Conservation (phyloP, 1,140 invertebrate genomes). For the Drosophila orosa region DNA sequence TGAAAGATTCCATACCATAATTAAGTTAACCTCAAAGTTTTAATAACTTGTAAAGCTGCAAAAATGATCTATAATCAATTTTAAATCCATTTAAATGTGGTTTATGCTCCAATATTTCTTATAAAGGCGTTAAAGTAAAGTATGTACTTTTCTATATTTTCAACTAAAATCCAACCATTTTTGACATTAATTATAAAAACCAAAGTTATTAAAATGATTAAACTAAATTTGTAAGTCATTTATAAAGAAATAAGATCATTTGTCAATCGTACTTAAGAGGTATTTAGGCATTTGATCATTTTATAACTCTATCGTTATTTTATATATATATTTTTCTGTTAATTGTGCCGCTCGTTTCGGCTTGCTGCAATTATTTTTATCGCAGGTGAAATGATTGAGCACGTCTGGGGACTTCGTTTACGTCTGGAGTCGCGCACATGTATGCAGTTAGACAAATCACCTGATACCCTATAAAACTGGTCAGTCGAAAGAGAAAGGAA, state of each 20-base stretch:
- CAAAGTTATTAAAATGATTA: background rate
- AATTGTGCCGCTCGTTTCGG: conserved; percentile 40
- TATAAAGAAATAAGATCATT: background rate
- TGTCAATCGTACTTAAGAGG: background rate
- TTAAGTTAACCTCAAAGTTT: background rate
- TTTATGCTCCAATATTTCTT: background rate
- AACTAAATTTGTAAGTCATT: background rate
- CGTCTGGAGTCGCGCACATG: conserved; percentile 31
- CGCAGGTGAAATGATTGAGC: conserved; percentile 73
- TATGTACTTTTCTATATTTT: background rate
- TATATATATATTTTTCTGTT: conserved; percentile 28
- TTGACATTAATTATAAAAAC: background rate
- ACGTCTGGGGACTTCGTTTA: conserved; percentile 57
- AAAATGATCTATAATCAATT: no score
- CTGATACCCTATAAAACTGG: conserved; percentile 47
- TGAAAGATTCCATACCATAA: background rate
- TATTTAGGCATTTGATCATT: conserved; percentile 11
- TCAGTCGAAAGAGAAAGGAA: conserved; percentile 34
- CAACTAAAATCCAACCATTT: background rate
- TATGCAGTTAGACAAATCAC: conserved; percentile 46
- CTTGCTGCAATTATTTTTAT: conserved; percentile 56
- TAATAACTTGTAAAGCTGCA: no score
- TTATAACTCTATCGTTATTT: background rate
- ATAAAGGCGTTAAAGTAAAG: background rate
- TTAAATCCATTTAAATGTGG: background rate